phyloP scores from a whole-genome alignment of 1,140 invertebrate species.

The Condylostylus longicornis region DNA sequence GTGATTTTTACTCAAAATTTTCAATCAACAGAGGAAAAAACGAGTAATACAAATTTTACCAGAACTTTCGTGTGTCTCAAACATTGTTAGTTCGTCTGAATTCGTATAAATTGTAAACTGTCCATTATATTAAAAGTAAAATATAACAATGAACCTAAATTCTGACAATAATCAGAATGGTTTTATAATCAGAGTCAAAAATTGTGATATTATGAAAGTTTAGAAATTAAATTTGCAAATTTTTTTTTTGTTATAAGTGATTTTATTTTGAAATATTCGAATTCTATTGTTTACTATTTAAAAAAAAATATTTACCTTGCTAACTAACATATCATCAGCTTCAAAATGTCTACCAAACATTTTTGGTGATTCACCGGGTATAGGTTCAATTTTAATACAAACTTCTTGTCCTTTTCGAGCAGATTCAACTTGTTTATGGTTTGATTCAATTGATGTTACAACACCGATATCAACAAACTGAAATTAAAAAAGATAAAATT shows the following conservation, averaged over 20 bases:
- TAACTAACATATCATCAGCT: slow-evolving; percentile 84
- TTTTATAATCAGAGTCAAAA: too few relatives aligned
- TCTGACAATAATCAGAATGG: too few relatives aligned
- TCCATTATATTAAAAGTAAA: too few relatives aligned
- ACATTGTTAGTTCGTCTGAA: too few relatives aligned
- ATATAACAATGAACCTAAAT: too few relatives aligned
- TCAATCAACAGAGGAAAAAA: too few relatives aligned
- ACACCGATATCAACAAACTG: slow-evolving; percentile 91
- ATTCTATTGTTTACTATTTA: neutral
- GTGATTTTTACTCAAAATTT: too few relatives aligned
- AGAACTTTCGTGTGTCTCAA: too few relatives aligned
- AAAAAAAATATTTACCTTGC: slow-evolving; percentile 59
- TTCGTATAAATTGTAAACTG: too few relatives aligned
- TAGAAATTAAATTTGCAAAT: neutral
- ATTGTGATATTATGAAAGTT: too few relatives aligned
- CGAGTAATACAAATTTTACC: too few relatives aligned
- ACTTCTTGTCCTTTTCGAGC: slow-evolving; percentile 95
- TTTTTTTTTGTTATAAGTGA: neutral
- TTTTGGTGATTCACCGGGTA: slow-evolving; percentile 92
- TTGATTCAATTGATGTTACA: slow-evolving; percentile 85
- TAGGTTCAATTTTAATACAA: slow-evolving; percentile 95
- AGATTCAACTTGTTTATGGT: slow-evolving; percentile 77
- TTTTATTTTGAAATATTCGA: neutral
- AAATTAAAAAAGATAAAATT: slow-evolving; percentile 26
- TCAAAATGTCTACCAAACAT: slow-evolving; percentile 98